Evolutionary conservation across 2,888 invertebrate genomes (phyloP).

Genomic region (Exocentrus adspersus): DNA sequence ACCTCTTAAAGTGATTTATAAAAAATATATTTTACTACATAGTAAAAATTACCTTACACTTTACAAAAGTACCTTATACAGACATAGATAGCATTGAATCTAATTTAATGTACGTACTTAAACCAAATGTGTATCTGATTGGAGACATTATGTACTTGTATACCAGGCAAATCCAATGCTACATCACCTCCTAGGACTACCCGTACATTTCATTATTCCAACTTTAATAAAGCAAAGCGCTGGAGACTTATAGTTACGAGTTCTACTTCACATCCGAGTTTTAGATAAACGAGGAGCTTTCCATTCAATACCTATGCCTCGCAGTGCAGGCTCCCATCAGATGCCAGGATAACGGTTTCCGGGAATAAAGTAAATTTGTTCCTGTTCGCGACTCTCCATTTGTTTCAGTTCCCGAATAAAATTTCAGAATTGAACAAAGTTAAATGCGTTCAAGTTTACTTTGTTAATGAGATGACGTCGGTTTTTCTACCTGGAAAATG

Average conservation of each 20-base stretch:
- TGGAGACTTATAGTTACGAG: constrained; percentile 2
- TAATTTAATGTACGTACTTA: too few relatives aligned
- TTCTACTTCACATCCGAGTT: neutral
- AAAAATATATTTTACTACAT: too few relatives aligned
- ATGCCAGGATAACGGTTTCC: constrained; percentile 1
- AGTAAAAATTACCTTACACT: too few relatives aligned
- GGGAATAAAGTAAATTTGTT: constrained; percentile 1
- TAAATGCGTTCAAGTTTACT: neutral
- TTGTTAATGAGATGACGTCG: too few relatives aligned
- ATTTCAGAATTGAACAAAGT: neutral
- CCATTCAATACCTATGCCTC: constrained; percentile 5
- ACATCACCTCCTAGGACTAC: too few relatives aligned
- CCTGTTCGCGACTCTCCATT: constrained; percentile 1
- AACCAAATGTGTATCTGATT: too few relatives aligned
- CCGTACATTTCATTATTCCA: constrained; percentile 8
- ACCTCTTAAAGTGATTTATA: too few relatives aligned
- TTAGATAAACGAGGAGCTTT: constrained; percentile 13
- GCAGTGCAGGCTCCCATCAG: constrained; percentile 7
- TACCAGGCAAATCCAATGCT: too few relatives aligned
- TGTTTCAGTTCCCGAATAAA: neutral
- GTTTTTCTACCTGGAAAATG: too few relatives aligned
- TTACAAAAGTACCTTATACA: too few relatives aligned
- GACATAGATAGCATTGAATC: too few relatives aligned
- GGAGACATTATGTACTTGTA: too few relatives aligned
- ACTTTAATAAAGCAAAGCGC: constrained; percentile 10